These are phyloP conservation scores for Coranthus polyacanthus DNA, from an alignment of 2,797 vertebrate genomes.

Conservation along the genomic window DNA sequence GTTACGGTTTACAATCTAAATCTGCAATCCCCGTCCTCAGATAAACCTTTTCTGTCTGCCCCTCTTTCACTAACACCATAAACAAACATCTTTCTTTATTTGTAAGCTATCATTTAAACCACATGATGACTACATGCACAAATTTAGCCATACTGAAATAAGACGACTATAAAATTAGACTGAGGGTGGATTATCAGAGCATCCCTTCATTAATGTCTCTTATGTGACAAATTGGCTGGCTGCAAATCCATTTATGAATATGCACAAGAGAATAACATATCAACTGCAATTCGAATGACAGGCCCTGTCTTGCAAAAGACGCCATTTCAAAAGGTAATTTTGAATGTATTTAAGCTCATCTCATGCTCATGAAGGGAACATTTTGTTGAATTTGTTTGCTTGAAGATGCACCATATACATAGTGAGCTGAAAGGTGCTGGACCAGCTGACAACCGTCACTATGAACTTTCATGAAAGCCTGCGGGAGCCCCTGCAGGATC, in stretches of 20 bases:
- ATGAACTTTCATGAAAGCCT: constrained; percentile 12
- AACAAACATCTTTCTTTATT: background rate
- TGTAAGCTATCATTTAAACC: background rate
- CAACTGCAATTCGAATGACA: too few species aligned
- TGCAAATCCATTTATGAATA: background rate
- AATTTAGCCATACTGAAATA: background rate
- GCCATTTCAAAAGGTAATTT: too few species aligned
- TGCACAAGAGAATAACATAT: background rate
- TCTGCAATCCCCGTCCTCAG: background rate
- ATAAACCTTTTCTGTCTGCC: background rate
- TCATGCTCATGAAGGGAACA: background rate
- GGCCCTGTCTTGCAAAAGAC: background rate
- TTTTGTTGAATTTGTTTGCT: background rate
- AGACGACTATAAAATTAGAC: constrained; percentile 4
- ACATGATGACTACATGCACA: background rate
- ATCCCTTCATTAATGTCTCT: background rate
- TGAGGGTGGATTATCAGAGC: constrained; percentile 1
- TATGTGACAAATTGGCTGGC: background rate
- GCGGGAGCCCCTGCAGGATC: constrained; percentile 20
- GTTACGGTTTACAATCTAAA: too few species aligned
- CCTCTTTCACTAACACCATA: background rate
- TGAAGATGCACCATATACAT: background rate
- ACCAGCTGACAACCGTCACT: constrained; percentile 13
- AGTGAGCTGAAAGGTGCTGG: background rate
- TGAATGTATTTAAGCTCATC: too few species aligned